Evolutionary conservation across 2,888 invertebrate genomes (phyloP).

Genomic region (Sceliomorpha sp.): DNA sequence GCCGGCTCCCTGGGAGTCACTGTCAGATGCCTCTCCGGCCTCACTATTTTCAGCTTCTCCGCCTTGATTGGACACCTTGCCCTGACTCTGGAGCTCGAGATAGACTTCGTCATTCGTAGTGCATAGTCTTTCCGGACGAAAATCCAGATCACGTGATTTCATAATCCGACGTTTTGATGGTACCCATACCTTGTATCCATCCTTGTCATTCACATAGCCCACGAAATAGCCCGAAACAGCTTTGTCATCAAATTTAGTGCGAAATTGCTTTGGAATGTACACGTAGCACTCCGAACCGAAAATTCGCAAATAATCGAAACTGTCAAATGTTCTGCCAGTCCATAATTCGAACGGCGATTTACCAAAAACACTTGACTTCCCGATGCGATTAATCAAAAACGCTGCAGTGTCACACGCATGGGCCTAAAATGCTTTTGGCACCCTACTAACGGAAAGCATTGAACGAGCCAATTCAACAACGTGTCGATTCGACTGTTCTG

Average conservation of each 20-base stretch:
- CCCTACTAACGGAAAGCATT: slow-evolving; percentile 30
- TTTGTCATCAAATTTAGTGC: slow-evolving; percentile 30
- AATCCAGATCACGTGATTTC: slow-evolving; percentile 36
- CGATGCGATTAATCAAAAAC: slow-evolving; percentile 47
- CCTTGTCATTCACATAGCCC: slow-evolving; percentile 24
- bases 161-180: slow-evolving; percentile 35
- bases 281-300: slow-evolving; percentile 36
- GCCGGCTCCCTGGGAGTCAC: background rate
- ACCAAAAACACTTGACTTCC: slow-evolving; percentile 19
- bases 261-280: slow-evolving; percentile 40
- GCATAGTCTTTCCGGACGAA: slow-evolving; percentile 41
- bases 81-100: too few relatives aligned
- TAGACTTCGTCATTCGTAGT: too few relatives aligned
- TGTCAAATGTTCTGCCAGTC: slow-evolving; percentile 25
- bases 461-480: slow-evolving; percentile 27
- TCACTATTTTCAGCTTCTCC: slow-evolving; percentile 2
- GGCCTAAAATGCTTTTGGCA: slow-evolving; percentile 34
- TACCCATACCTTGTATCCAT: slow-evolving; percentile 32
- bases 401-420: slow-evolving; percentile 25
- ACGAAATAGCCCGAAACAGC: slow-evolving; percentile 18
- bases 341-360: slow-evolving; percentile 35
- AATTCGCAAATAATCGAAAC: slow-evolving; percentile 39
- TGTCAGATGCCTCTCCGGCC: background rate
- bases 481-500: background rate
- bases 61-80: slow-evolving; percentile 16